Evolutionary conservation across 2,888 invertebrate genomes (phyloP).

Genomic region (Plebejus melissa): DNA sequence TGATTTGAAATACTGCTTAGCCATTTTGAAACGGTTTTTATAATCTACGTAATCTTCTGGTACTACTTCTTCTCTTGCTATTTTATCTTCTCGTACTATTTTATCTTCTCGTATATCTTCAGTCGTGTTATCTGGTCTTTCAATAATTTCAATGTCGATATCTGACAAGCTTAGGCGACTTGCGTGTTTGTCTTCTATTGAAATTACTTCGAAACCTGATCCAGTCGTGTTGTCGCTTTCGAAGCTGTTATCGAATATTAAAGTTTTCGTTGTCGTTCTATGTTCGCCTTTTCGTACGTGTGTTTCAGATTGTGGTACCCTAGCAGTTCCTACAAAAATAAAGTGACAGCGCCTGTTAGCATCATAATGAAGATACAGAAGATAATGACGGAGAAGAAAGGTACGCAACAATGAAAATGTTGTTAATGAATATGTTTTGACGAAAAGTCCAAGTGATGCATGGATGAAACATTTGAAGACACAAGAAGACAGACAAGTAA

Average conservation of each 20-base stretch:
- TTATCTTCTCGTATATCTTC: conserved; percentile 48
- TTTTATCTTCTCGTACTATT: conserved; percentile 39
- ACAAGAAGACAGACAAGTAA: neutral
- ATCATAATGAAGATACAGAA: neutral
- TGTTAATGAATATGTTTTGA: neutral
- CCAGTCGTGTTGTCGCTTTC: conserved; percentile 45
- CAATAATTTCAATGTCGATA: conserved; percentile 68
- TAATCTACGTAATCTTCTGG: conserved; percentile 56
- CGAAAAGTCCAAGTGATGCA: neutral
- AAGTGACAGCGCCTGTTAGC: conserved; percentile 2
- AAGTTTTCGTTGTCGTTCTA: conserved; percentile 25
- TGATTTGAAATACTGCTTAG: conserved; percentile 73
- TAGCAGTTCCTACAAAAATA: conserved; percentile 39
- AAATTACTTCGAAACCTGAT: conserved; percentile 45
- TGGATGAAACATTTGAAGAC: neutral
- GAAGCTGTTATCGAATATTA: conserved; percentile 40
- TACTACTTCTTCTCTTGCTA: conserved; percentile 43
- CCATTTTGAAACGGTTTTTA: conserved; percentile 69
- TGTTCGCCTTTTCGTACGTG: conserved; percentile 8
- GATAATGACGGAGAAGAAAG: neutral
- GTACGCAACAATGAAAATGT: neutral
- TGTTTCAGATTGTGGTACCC: conserved; percentile 28
- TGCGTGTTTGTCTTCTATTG: conserved; percentile 50
- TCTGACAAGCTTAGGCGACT: conserved; percentile 64
- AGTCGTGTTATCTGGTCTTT: conserved; percentile 49